Evolutionary conservation across 1,140 invertebrate species (phyloP), one percentile per base, ranked within the genome.

Genomic region (Lordiphosa clarofinis): DNA sequence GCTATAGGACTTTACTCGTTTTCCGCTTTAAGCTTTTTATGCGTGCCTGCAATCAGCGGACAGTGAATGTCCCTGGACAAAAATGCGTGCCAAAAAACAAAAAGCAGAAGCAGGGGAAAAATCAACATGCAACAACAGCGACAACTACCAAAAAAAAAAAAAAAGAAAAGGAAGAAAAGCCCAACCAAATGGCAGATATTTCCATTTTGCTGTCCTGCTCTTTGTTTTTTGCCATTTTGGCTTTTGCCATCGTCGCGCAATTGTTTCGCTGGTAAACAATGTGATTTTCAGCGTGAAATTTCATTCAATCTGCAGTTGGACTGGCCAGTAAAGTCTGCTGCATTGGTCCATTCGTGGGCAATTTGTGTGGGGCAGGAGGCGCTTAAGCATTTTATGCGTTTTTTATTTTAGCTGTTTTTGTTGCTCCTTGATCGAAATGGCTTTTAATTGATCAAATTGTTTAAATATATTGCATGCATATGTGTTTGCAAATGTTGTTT

Each of bases 281-380:
- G 78, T 73, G 78, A 82, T 72, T 84, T 82, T 72, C 78, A 73
- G 78, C 78, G 76, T 82, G 68, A 84, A 84, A 82, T 76, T 81
- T 82, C 60, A 82, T 82, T 82, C 76, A 84, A 82, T 82, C 72
- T 60, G 31, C 38, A 28, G 43, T 13, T 12, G 8, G 12, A 12
- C 43, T 13, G 24, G 43, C 7, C 11, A 46, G 43, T 13, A 7
- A 12, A 31, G 31, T 49, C 35, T 4, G 10, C 37, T 10, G 40
- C 57, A 36, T 28, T 65, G 42, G 35, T n/a, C 55, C 64, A 59
- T 58, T 68, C 46, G 47, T 68, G 64, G 64, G 64, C 56, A 68
- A 68, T 68, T 68, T 68, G 64, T 67, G 64, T 47, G 61, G 19
- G 19, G 43, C 28, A 33, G 11, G 13, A 36, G 61, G 28, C 42